Evolutionary conservation across 2,888 invertebrate species (phyloP).

Genomic region (Trissolcus brochymenae): DNA sequence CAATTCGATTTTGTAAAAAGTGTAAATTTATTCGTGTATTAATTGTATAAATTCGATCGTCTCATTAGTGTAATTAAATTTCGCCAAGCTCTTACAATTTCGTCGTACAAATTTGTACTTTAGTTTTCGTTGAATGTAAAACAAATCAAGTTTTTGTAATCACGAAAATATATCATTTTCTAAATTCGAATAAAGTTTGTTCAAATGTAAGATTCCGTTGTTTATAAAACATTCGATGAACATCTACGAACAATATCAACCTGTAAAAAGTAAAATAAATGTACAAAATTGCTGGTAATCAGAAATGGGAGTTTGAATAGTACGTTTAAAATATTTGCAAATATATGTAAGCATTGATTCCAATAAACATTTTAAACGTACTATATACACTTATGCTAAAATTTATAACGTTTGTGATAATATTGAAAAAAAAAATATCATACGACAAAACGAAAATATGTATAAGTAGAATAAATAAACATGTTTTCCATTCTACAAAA

Average conservation of each 20-base stretch:
- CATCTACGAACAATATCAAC: background rate
- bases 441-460: too few relatives aligned
- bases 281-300: too few relatives aligned
- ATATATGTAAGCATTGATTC: too few relatives aligned
- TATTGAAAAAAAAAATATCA: too few relatives aligned
- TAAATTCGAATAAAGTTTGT: conserved; percentile 43
- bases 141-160: conserved; percentile 44
- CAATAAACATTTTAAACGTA: too few relatives aligned
- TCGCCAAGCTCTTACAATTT: conserved; percentile 31
- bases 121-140: conserved; percentile 26
- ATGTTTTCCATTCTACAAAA: background rate
- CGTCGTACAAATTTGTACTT: conserved; percentile 36
- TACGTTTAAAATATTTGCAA: too few relatives aligned
- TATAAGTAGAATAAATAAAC: conserved; percentile 7
- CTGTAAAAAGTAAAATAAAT: too few relatives aligned
- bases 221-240: background rate
- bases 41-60: conserved; percentile 51
- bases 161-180: conserved; percentile 52
- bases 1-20: conserved; percentile 54
- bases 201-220: conserved; percentile 31
- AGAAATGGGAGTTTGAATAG: too few relatives aligned
- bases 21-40: conserved; percentile 53
- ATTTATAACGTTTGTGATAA: too few relatives aligned
- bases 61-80: conserved; percentile 39
- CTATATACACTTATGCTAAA: too few relatives aligned